Percentiles rank a stretch among this genome's conserved stretches.
phyloP scores from a whole-genome alignment of 2,797 vertebrate genomes.

The Sebastes variabilis region DNA sequence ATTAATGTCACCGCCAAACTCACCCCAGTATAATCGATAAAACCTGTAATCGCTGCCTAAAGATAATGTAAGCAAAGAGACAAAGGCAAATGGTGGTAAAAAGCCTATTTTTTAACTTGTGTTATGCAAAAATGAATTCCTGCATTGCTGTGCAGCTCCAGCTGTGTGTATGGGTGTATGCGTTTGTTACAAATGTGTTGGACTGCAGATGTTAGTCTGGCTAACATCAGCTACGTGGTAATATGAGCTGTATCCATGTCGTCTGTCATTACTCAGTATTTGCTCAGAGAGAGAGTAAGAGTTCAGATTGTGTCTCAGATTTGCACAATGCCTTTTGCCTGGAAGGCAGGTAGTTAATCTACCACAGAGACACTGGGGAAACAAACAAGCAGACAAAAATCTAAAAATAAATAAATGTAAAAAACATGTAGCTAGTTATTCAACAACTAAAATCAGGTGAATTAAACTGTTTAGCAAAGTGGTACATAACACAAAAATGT shows the following conservation, averaged over 20 bases:
- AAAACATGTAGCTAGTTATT: not conserved
- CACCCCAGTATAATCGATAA: not conserved
- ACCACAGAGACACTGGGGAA: not conserved
- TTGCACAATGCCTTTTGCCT: not conserved
- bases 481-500: no score
- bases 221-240: not conserved
- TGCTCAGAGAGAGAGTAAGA: not conserved
- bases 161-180: not conserved
- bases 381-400: not conserved
- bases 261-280: not conserved
- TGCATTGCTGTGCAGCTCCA: not conserved
- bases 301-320: not conserved
- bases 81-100: not conserved
- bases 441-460: not conserved
- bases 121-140: not conserved
- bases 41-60: not conserved
- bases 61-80: not conserved
- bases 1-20: conserved; percentile 10
- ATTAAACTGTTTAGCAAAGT: no score
- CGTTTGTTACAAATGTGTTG: not conserved
- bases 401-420: not conserved
- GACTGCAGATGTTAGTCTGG: not conserved
- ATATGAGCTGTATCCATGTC: not conserved
- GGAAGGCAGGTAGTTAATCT: not conserved
- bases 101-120: not conserved